A percentile compares a stretch with the other conserved stretches of the same genome.
Conservation (phyloP, 2,113 vertebrate species). For the Agelaius tricolor region DNA sequence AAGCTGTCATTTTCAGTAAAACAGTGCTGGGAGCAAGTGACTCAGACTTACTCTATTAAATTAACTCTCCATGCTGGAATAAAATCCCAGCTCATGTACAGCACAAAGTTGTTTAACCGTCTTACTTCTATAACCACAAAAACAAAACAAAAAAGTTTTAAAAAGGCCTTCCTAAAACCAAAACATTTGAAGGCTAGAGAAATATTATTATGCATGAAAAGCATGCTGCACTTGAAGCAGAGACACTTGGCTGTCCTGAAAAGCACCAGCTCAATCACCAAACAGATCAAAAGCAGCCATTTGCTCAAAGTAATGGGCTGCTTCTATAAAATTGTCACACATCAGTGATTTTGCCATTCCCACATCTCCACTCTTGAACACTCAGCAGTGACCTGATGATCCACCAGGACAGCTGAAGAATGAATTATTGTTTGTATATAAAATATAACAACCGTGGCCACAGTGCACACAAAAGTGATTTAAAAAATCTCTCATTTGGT, state of each 20-base stretch:
- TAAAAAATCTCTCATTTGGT: background rate
- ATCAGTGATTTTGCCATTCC: background rate
- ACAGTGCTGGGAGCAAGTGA: background rate
- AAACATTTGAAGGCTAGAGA: background rate
- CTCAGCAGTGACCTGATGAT: background rate
- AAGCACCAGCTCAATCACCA: background rate
- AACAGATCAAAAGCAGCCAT: slow-evolving; percentile 26
- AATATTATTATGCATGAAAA: background rate
- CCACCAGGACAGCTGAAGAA: background rate
- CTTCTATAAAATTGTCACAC: background rate
- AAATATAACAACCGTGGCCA: background rate
- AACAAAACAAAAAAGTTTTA: background rate
- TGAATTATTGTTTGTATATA: background rate
- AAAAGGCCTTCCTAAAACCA: background rate
- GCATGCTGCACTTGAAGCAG: background rate
- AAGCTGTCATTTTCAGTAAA: background rate
- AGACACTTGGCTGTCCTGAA: background rate
- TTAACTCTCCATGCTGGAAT: background rate
- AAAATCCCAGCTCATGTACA: background rate
- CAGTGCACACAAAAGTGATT: background rate
- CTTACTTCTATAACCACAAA: background rate
- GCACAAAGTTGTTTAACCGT: background rate
- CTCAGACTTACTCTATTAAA: background rate
- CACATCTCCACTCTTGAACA: background rate
- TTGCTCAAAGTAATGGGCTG: slow-evolving; percentile 20